Evolutionary conservation across 2,888 invertebrate species (phyloP).

Genomic region (Zygogramma bicolorata): DNA sequence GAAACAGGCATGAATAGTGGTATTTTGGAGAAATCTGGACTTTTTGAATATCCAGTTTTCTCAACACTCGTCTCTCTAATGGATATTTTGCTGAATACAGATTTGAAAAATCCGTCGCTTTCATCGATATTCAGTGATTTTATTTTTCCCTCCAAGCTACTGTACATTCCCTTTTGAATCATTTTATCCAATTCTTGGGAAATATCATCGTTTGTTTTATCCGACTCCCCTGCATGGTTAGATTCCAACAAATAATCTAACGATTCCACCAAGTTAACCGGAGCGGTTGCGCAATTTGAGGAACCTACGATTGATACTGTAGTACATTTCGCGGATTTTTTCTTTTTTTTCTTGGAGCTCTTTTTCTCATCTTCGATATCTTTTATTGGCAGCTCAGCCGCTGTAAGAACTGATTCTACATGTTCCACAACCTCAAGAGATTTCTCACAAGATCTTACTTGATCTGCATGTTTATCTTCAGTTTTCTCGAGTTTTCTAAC

Average conservation of each 20-base stretch:
- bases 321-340: constrained; percentile 40
- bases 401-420: neutral
- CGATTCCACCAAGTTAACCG: constrained; percentile 52
- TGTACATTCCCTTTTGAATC: constrained; percentile 65
- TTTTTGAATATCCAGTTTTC: constrained; percentile 51
- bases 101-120: constrained; percentile 62
- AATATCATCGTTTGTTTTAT: constrained; percentile 64
- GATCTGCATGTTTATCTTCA: constrained; percentile 21
- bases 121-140: constrained; percentile 58
- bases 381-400: neutral
- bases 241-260: constrained; percentile 60
- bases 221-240: constrained; percentile 47
- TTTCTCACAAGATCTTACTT: constrained; percentile 23
- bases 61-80: constrained; percentile 46
- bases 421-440: neutral
- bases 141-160: constrained; percentile 63
- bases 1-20: constrained; percentile 46
- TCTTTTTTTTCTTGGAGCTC: constrained; percentile 47
- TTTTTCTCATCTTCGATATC: constrained; percentile 42
- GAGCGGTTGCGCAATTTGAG: constrained; percentile 47
- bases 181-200: constrained; percentile 64
- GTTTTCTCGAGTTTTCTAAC: constrained; percentile 41
- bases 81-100: constrained; percentile 51
- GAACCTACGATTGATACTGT: constrained; percentile 15
- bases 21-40: constrained; percentile 57